phyloP scores from a whole-genome alignment of 64 coral and sea anemone species.

The Trachythela sp. region DNA sequence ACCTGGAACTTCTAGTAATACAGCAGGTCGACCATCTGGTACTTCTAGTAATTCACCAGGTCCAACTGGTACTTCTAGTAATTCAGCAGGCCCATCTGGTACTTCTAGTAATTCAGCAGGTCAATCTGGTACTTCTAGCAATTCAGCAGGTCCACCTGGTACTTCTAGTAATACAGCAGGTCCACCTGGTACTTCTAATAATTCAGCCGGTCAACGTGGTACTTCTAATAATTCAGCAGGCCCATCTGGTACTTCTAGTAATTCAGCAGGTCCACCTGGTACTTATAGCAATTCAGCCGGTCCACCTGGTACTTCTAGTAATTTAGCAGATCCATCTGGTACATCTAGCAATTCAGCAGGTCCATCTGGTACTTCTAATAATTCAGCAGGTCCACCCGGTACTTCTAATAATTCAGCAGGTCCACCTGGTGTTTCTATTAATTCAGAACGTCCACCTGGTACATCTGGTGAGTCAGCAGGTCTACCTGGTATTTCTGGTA shows the following conservation, averaged over 20 bases:
- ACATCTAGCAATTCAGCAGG: not conserved
- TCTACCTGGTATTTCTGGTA: too few species aligned
- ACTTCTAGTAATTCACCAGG: not conserved
- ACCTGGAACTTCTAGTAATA: not conserved
- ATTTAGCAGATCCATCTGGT: not conserved
- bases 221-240: not conserved
- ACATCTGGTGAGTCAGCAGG: too few species aligned
- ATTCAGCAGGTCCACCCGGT: not conserved
- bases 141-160: not conserved
- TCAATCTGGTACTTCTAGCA: not conserved
- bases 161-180: not conserved
- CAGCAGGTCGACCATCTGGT: not conserved
- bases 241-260: not conserved
- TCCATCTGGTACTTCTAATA: not conserved
- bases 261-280: not conserved
- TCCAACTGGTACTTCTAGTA: not conserved
- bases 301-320: not conserved
- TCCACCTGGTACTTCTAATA: not conserved
- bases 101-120: not conserved
- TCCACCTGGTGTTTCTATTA: not conserved
- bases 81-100: not conserved
- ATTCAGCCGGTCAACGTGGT: not conserved
- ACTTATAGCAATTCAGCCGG: not conserved
- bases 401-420: not conserved
- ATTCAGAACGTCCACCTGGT: not conserved